A percentile compares a stretch with the other conserved stretches of the same genome.
phyloP scores from a whole-genome alignment of 2,797 vertebrate genomes.

The Tadarida brasiliensis region DNA sequence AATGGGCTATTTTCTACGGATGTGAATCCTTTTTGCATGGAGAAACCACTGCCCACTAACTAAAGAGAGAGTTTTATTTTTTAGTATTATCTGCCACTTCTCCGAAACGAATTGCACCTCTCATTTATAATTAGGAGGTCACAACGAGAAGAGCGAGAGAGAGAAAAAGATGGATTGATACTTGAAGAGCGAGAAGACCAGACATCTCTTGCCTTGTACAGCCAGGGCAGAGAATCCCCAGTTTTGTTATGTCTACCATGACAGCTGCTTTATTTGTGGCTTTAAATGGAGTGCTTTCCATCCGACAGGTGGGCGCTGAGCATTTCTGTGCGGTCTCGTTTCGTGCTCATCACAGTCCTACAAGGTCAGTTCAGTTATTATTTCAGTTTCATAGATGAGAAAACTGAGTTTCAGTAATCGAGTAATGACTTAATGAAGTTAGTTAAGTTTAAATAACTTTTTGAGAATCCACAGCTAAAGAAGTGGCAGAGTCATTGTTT shows the following conservation, averaged over 20 bases:
- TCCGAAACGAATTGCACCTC: constrained; percentile 1
- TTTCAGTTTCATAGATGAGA: constrained; percentile 7
- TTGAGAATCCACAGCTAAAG: not conserved
- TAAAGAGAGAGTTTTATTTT: not conserved
- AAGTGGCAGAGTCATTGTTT: not conserved
- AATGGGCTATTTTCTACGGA: not conserved
- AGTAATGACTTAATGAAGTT: not conserved
- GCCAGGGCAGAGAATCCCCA: not conserved
- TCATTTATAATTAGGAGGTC: not conserved
- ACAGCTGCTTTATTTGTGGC: not conserved
- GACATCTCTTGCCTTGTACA: not conserved
- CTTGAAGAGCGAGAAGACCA: not conserved
- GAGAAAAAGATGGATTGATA: not conserved
- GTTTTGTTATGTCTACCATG: not conserved
- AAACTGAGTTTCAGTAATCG: not conserved
- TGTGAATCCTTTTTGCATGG: not conserved
- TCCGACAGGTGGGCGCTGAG: not conserved
- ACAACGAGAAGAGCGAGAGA: not conserved
- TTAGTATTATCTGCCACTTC: constrained; percentile 23
- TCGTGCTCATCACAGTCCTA: not conserved
- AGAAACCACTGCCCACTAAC: not conserved
- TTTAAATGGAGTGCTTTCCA: not conserved
- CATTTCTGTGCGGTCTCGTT: not conserved
- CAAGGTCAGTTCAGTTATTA: not conserved
- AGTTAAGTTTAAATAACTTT: not conserved